phyloP scores from a whole-genome alignment of 2,797 vertebrate genomes.

The Parotocinclus haroldoi region DNA sequence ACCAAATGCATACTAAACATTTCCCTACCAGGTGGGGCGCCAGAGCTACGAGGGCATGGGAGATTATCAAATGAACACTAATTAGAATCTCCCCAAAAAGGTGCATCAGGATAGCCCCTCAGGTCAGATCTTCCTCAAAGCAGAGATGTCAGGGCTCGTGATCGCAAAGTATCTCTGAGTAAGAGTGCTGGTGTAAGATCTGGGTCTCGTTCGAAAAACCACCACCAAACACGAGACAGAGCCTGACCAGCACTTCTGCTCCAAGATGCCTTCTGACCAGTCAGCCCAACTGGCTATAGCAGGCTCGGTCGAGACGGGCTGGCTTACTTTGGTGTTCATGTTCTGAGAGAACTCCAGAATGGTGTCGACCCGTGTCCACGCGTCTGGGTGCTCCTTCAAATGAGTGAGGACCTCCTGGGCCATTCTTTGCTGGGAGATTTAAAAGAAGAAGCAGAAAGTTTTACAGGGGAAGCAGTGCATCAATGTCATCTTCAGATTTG shows the following conservation, averaged over 20 bases:
- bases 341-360: slow-evolving; percentile 99
- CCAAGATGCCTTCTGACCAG: slow-evolving; percentile 5
- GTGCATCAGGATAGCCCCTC: slow-evolving; percentile 38
- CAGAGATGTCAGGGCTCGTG: slow-evolving; percentile 68
- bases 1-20: too few species aligned
- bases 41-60: too few species aligned
- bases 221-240: neutral
- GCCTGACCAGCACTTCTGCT: slow-evolving; percentile 13
- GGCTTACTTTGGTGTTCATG: slow-evolving; percentile 99
- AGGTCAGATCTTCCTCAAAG: slow-evolving; percentile 87
- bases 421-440: slow-evolving; percentile 92
- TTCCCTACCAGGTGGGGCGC: too few species aligned
- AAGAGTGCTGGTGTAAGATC: slow-evolving; percentile 4
- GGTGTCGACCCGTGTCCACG: slow-evolving; percentile 98
- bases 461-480: neutral
- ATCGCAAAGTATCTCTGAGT: slow-evolving; percentile 52
- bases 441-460: neutral
- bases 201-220: neutral
- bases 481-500: too few species aligned
- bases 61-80: too few species aligned
- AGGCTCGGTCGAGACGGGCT: slow-evolving; percentile 25
- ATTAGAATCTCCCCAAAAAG: slow-evolving; percentile 14
- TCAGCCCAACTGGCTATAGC: neutral
- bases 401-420: slow-evolving; percentile 98
- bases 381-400: slow-evolving; percentile 98